Conservation (phyloP, 1,140 invertebrate species). For the Cydia pomonella region DNA sequence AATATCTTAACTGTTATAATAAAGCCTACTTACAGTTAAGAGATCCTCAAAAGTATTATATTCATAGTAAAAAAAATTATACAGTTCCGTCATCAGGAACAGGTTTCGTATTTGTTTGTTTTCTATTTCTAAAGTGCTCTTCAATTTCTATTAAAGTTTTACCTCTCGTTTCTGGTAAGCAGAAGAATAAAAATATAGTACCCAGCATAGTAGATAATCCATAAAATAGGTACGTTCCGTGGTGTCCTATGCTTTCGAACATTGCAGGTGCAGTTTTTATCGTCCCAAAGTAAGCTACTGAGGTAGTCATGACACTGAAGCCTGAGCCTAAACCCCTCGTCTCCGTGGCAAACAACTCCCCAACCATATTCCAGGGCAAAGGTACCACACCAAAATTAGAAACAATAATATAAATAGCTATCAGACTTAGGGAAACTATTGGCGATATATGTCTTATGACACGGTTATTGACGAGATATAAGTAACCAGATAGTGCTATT, state of each 20-base stretch:
- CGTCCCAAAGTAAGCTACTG: slow-evolving; percentile 83
- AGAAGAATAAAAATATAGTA: slow-evolving; percentile 82
- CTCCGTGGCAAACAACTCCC: slow-evolving; percentile 80
- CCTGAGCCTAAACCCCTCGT: slow-evolving; percentile 80
- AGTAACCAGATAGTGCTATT: slow-evolving; percentile 72
- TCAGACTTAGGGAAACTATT: slow-evolving; percentile 63
- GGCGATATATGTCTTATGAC: slow-evolving; percentile 60
- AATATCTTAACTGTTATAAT: background rate
- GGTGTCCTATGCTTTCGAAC: slow-evolving; percentile 79
- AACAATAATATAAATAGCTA: slow-evolving; percentile 69
- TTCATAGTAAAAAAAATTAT: background rate
- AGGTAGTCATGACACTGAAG: slow-evolving; percentile 82
- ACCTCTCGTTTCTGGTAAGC: slow-evolving; percentile 86
- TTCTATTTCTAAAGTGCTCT: slow-evolving; percentile 66
- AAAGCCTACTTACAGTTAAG: slow-evolving; percentile 5
- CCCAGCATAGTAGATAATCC: slow-evolving; percentile 82
- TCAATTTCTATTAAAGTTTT: slow-evolving; percentile 85
- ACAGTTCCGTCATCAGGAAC: slow-evolving; percentile 36
- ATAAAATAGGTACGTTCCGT: slow-evolving; percentile 84
- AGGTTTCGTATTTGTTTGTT: slow-evolving; percentile 44
- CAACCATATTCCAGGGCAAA: slow-evolving; percentile 83
- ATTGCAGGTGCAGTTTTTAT: slow-evolving; percentile 83
- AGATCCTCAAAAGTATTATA: slow-evolving; percentile 13
- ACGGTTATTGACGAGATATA: slow-evolving; percentile 63
- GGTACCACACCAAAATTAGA: slow-evolving; percentile 76